A percentile compares a stretch with the other conserved stretches of the same genome.
Evolutionary conservation across 2,797 vertebrate species (phyloP).

Genomic region (Bradypus variegatus): DNA sequence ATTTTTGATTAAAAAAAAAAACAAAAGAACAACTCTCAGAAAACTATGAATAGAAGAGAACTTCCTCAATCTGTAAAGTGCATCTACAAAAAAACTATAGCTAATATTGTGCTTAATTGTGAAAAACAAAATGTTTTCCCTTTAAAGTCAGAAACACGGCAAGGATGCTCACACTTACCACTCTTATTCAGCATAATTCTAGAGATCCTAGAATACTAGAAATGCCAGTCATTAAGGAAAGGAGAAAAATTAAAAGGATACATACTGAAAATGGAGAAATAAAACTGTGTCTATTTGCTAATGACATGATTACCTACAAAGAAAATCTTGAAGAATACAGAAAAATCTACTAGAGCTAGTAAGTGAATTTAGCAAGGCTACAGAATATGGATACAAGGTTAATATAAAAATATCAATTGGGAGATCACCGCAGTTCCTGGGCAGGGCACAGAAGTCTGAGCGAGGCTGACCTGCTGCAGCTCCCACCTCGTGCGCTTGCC

Average conservation of each 20-base stretch:
- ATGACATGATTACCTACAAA: neutral
- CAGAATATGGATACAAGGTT: neutral
- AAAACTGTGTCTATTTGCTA: neutral
- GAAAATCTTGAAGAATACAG: neutral
- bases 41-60: neutral
- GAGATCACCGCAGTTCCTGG: constrained; percentile 59
- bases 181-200: neutral
- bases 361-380: neutral
- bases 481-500: constrained; percentile 23
- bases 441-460: neutral
- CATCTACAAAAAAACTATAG: neutral
- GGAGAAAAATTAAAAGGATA: neutral
- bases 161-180: neutral
- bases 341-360: neutral
- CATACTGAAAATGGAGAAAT: neutral
- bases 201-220: neutral
- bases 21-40: neutral
- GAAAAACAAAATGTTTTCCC: neutral
- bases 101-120: neutral
- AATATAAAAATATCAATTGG: neutral
- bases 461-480: constrained; percentile 22
- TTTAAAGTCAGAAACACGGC: neutral
- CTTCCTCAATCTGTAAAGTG: neutral
- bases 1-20: neutral
- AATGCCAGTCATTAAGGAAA: neutral